Percentiles rank a stretch among this genome's conserved stretches.
Evolutionary conservation across 1,140 invertebrate genomes (phyloP).

Genomic region (Frieseomelitta varia): DNA sequence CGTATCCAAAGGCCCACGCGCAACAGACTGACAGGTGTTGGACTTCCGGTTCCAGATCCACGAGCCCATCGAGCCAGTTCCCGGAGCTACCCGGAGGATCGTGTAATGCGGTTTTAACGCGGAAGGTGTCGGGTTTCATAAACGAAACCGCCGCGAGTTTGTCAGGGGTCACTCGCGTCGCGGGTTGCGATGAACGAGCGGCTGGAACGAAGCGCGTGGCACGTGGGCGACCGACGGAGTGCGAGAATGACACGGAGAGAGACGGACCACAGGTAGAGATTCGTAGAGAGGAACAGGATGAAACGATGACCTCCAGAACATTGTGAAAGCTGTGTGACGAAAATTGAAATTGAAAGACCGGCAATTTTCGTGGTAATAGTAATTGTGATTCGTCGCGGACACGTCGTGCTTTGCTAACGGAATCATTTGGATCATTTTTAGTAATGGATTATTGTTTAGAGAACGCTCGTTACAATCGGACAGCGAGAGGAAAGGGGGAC

Average conservation of each 20-base stretch:
- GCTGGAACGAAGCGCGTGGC: constrained; percentile 22
- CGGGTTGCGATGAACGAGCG: constrained; percentile 37
- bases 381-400: not conserved
- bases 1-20: not conserved
- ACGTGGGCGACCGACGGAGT: constrained; percentile 35
- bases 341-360: not conserved
- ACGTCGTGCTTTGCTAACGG: not conserved
- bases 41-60: constrained; percentile 42
- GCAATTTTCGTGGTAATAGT: not conserved
- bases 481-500: not conserved
- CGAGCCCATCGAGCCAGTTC: not conserved
- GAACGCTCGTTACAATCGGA: not conserved
- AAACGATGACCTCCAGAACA: not conserved
- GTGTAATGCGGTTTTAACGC: constrained; percentile 45
- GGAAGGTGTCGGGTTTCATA: constrained; percentile 45
- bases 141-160: constrained; percentile 32
- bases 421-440: not conserved
- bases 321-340: not conserved
- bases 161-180: constrained; percentile 43
- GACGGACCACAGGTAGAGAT: not conserved
- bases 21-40: constrained; percentile 33
- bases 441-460: not conserved
- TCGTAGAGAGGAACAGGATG: not conserved
- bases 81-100: constrained; percentile 20
- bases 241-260: not conserved